A percentile compares a stretch with the other conserved stretches of the same genome.
These are phyloP conservation scores for Musca vetustissima DNA, from an alignment of 1,140 invertebrate genomes.

Conservation along the genomic window DNA sequence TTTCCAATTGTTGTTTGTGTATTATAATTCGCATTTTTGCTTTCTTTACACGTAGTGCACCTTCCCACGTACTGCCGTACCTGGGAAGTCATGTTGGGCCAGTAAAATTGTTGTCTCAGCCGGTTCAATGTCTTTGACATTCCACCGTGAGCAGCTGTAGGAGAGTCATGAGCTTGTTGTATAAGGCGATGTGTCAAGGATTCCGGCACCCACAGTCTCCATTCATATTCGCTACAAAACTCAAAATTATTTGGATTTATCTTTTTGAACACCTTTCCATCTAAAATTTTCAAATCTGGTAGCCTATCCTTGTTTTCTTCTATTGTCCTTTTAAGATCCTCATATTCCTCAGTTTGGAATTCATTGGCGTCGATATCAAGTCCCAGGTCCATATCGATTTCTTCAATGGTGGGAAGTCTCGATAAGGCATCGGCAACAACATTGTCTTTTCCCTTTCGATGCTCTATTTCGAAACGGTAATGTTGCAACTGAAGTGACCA, in stretches of 20 bases:
- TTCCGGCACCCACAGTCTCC: not conserved
- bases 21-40: not conserved
- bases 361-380: not conserved
- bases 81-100: not conserved
- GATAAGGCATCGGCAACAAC: constrained; percentile 39
- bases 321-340: not conserved
- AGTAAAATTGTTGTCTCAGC: not conserved
- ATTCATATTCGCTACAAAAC: not conserved
- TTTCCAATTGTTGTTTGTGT: not conserved
- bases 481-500: not conserved
- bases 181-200: not conserved
- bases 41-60: not conserved
- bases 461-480: constrained; percentile 22
- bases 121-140: not conserved
- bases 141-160: not conserved
- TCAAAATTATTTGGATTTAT: not conserved
- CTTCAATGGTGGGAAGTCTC: constrained; percentile 16
- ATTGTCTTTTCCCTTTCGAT: constrained; percentile 40
- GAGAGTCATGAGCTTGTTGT: not conserved
- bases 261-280: not conserved
- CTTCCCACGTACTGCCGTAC: not conserved
- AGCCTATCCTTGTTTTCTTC: not conserved
- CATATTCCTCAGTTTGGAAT: not conserved
- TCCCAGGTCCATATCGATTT: not conserved
- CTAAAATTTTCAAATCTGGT: not conserved